Evolutionary conservation across 2,888 invertebrate species (phyloP), one percentile per base, ranked within the genome.

Genomic region (Sylvicola cinctus): DNA sequence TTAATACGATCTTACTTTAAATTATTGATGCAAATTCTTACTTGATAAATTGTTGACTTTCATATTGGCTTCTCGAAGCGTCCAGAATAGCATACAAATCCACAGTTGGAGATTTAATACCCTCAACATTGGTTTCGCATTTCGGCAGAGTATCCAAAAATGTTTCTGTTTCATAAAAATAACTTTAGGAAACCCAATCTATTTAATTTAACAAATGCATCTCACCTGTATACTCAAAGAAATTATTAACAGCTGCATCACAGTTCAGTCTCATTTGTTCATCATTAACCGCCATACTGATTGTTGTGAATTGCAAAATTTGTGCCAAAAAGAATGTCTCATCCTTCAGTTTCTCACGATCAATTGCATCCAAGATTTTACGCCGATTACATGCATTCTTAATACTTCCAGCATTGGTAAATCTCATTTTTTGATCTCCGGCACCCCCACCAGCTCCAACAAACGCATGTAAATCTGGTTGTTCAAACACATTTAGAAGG

Each of bases 71-170:
- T 62, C 68, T 68, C 12, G 65, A 60, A 16, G 64, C 65, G 46
- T 71, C 72, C 2, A 70, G 63, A 14, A 68, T 66, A 10, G 69
- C 52, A 28, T 67, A 58, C 29, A 70, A 47, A 44, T 71, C 68
- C 42, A 70, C 50, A 5, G 58, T 54, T 3, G 65, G 61, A 27
- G 58, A 52, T 30, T 28, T 37, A 32, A 37, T 32, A 26, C 38
- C 38, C 5, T 20, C 25, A 12, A 36, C 31, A 12, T 39, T 38
- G 14, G 37, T 26, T 28, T 28, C 33, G 30, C 44, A 44, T 14
- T 29, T n/a, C 3, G 41, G 36, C 3, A 39, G 11, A 6, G 27
- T 31, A 12, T 41, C 40, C 5, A 44, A 40, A 30, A 49, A 33
- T 12, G 40, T 38, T 37, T 38, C 45, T 44, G 36, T 38, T n/a